Base-by-base conservation (phyloP, 2,888 invertebrate genomes). In the Steinernema hermaphroditum region DNA sequence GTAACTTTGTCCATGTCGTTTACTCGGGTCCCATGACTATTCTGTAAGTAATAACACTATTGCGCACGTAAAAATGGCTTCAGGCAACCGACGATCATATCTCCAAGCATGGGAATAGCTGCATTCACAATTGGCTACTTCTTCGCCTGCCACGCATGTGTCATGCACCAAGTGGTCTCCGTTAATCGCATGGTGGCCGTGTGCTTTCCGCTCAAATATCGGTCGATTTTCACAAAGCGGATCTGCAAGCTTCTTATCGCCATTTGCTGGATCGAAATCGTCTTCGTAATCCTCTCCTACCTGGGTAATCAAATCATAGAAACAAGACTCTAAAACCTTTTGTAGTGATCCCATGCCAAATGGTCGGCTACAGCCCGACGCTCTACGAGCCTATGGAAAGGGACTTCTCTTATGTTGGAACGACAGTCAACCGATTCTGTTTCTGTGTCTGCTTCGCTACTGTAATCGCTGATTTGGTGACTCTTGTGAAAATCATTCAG, bases 111-210 rank as follows among this genome's bases (percentile, higher is more conserved):
- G 9, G 62, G 62, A 4, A 62, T 62, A 29, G 29, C 14, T 32
- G 62, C 62, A 2, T 62, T 62, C 62, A 62, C 62, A 16, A 12
- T 32, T 32, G 32, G 62, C 62, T 62, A 62, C 62, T 62, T 32
- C 32, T 62, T 62, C 62, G 34, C 32, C 8, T 62, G 62, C 16
- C 62, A 62, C 62, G 62, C 62, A 14, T 62, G 62, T 32, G 62
- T 62, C 16, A 62, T 62, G 62, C 62, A 62, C 62, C 62, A 62
- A n/a, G 32, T 62, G 27, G 32, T 62, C 62, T 62, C 62, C 32
- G 29, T 62, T 1, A 62, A 62, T 19, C 62, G 62, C 32, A 29
- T 62, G 32, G 6, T 62, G 14, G 62, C 62, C 32, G 62, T 62
- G 14, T 62, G 62, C 29, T 14, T 62, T 4, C 62, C 62, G 32